Evolutionary conservation across 2,113 vertebrate genomes (phyloP).

Genomic region (Cyphotilapia sp.): DNA sequence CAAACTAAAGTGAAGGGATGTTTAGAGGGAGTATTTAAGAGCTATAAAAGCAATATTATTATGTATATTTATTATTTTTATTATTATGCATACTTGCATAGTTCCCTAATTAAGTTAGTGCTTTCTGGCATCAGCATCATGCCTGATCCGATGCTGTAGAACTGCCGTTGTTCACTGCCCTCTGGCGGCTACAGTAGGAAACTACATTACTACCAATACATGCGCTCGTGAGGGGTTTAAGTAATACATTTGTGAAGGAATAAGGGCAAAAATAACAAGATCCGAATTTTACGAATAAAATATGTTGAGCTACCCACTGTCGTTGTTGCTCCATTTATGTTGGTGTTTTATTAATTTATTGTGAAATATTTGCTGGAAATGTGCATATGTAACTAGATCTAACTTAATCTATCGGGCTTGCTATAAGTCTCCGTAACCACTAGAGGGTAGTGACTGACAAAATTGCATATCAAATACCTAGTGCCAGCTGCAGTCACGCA

Average conservation of each 20-base stretch:
- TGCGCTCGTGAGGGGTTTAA: fast-evolving
- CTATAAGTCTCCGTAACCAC: neutral
- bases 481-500: neutral
- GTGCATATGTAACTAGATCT: neutral
- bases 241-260: neutral
- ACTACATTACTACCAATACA: neutral
- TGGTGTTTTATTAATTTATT: neutral
- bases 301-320: neutral
- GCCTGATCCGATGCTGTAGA: neutral
- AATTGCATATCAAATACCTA: neutral
- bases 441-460: neutral
- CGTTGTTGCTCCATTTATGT: neutral
- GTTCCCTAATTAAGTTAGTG: neutral
- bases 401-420: neutral
- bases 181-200: neutral
- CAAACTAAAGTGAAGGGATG: neutral
- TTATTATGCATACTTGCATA: neutral
- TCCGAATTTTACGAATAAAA: neutral
- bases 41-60: neutral
- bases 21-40: neutral
- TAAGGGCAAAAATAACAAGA: neutral
- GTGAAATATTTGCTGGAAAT: neutral
- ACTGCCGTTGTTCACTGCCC: neutral
- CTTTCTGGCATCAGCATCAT: neutral
- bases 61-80: neutral